phyloP scores from a whole-genome alignment of 2,797 vertebrate species.

The Thaleichthys pacificus region DNA sequence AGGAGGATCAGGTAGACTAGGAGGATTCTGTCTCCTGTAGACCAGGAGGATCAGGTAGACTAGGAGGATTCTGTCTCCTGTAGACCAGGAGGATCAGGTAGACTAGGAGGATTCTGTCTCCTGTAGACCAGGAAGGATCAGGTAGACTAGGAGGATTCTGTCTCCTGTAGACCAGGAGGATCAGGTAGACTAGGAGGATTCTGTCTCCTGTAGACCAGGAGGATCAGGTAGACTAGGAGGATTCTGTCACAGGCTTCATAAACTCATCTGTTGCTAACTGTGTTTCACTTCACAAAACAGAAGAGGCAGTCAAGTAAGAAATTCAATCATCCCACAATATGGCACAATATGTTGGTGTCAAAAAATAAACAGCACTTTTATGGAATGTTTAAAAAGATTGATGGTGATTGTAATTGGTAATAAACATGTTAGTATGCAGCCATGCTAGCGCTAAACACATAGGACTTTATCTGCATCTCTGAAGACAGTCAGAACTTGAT shows the following conservation, averaged over 20 bases:
- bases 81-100: too few species aligned
- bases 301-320: slow-evolving; percentile 43
- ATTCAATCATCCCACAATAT: slow-evolving; percentile 48
- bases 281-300: slow-evolving; percentile 8
- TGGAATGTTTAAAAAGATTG: slow-evolving; percentile 25
- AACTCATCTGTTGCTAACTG: slow-evolving; percentile 27
- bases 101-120: too few species aligned
- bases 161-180: too few species aligned
- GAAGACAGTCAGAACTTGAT: slow-evolving; percentile 3
- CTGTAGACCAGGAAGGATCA: too few species aligned
- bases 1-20: too few species aligned
- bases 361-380: slow-evolving; percentile 38
- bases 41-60: too few species aligned
- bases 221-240: too few species aligned
- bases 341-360: slow-evolving; percentile 40
- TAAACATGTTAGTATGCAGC: slow-evolving; percentile 36
- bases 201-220: too few species aligned
- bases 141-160: too few species aligned
- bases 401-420: slow-evolving; percentile 38
- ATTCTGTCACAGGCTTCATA: slow-evolving; percentile 27
- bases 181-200: too few species aligned
- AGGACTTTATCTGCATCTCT: background rate
- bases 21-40: too few species aligned
- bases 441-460: slow-evolving; percentile 10
- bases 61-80: too few species aligned